Evolutionary conservation across 2,888 invertebrate genomes (phyloP), one percentile per base, ranked within the genome.

Genomic region (Drosophila mayaguana): DNA sequence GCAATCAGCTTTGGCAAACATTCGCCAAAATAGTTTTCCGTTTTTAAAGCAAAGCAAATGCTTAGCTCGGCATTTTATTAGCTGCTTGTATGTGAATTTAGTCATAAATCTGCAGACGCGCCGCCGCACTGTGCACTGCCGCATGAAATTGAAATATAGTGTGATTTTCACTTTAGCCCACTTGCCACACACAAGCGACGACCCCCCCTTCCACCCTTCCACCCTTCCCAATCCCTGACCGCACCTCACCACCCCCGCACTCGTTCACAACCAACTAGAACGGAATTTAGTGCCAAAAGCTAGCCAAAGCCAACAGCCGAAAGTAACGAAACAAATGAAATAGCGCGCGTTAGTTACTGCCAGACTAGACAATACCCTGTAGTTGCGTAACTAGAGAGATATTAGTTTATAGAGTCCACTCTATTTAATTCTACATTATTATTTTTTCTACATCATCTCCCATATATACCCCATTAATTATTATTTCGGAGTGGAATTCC

Each of bases 121-220:
- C 75, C 81, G 81, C 74, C 77, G 76, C 81, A 72, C 73, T 75
- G 87, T 81, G 83, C 86, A 88, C 61, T 74, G 85, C 83, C 83
- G 83, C 86, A 88, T 87, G 86, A 87, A 87, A 87, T 87, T 87
- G 86, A 87, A 87, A 88, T 88, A 88, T 85, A 86, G 88, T 87
- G 86, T 88, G 88, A 87, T 87, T 85, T 88, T 88, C 88, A 87
- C 88, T 85, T 87, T 86, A 70, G 66, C 63, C 70, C 55, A 50
- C 54, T 48, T 63, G 48, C 32, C 7, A 7, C 46, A 36, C 32
- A 60, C 54, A 46, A 28, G 22, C 22, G 4, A 1, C 46, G 22
- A 11, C 20, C 18, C 28, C 7, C 20, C 6, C 8, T 1, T 7
- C 9, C 18, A 12, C 12, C 16, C 36, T 36, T 12, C 14, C 14